phyloP scores from a whole-genome alignment of 1,140 invertebrate genomes.

The Drosophila suzukii region DNA sequence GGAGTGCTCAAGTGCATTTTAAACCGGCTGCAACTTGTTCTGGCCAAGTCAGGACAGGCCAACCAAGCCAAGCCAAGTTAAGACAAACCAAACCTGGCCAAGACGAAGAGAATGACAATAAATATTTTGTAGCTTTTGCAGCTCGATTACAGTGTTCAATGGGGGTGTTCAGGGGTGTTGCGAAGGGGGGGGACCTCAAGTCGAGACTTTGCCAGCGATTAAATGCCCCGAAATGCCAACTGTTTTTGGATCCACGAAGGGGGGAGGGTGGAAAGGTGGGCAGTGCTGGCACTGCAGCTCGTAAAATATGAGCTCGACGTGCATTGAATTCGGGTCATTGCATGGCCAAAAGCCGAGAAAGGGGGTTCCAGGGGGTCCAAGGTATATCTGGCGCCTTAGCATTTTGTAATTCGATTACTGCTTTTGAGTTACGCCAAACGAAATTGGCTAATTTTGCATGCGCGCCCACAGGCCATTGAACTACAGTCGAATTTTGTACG shows the following conservation, averaged over 20 bases:
- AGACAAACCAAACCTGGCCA: slow-evolving; percentile 27
- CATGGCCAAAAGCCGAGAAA: slow-evolving; percentile 25
- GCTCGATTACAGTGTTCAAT: slow-evolving; percentile 53
- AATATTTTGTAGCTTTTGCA: slow-evolving; percentile 43
- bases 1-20: slow-evolving; percentile 59
- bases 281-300: slow-evolving; percentile 12
- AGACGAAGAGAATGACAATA: slow-evolving; percentile 20
- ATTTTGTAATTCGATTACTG: slow-evolving; percentile 69
- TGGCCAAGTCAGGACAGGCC: slow-evolving; percentile 37
- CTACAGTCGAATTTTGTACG: slow-evolving; percentile 40
- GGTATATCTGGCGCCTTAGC: slow-evolving; percentile 30
- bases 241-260: slow-evolving; percentile 6
- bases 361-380: not conserved
- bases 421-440: slow-evolving; percentile 53
- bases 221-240: slow-evolving; percentile 64
- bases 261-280: not conserved
- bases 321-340: slow-evolving; percentile 78
- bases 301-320: slow-evolving; percentile 71
- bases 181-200: not conserved
- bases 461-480: slow-evolving; percentile 62
- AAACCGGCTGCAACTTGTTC: slow-evolving; percentile 61
- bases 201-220: slow-evolving; percentile 52
- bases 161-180: not conserved
- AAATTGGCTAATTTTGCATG: slow-evolving; percentile 59
- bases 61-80: slow-evolving; percentile 7